Conservation (phyloP, 1,140 invertebrate species). For the Ganaspis sp. region DNA sequence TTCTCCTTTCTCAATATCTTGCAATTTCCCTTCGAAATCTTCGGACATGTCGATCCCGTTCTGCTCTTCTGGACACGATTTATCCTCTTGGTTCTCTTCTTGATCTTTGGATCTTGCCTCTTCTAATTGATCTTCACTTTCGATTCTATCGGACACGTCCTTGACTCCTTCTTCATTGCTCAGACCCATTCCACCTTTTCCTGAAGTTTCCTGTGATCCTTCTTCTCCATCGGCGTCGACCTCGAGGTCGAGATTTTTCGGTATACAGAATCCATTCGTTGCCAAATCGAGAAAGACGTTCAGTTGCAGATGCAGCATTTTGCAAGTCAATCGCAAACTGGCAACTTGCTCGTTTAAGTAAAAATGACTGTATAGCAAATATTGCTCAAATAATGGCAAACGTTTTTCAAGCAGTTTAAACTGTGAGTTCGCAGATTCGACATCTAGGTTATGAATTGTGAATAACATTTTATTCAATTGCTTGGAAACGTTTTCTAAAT, state of each 20-base stretch:
- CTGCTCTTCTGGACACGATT: conserved; percentile 93
- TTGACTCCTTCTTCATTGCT: conserved; percentile 95
- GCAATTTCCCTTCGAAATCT: conserved; percentile 90
- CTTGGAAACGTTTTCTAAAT: conserved; percentile 71
- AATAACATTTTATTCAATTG: conserved; percentile 55
- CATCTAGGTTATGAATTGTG: conserved; percentile 44
- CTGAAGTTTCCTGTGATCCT: conserved; percentile 73
- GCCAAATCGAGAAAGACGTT: conserved; percentile 91
- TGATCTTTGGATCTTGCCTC: conserved; percentile 88
- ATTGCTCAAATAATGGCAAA: conserved; percentile 88
- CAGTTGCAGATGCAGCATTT: conserved; percentile 89
- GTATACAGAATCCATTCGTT: conserved; percentile 95
- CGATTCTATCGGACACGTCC: conserved; percentile 96
- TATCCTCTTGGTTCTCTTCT: conserved; percentile 82
- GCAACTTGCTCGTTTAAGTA: conserved; percentile 86
- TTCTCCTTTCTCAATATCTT: conserved; percentile 86
- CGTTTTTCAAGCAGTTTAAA: conserved; percentile 54
- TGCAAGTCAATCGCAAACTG: conserved; percentile 85
- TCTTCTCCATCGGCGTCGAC: conserved; percentile 79
- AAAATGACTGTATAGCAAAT: conserved; percentile 84
- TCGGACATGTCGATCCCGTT: conserved; percentile 96
- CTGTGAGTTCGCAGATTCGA: conserved; percentile 38
- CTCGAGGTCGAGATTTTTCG: conserved; percentile 85
- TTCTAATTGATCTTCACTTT: conserved; percentile 96
- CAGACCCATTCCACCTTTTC: conserved; percentile 85